Evolutionary conservation across 2,888 invertebrate species (phyloP), one percentile per base, ranked within the genome.

Genomic region (Dynastes grantii): DNA sequence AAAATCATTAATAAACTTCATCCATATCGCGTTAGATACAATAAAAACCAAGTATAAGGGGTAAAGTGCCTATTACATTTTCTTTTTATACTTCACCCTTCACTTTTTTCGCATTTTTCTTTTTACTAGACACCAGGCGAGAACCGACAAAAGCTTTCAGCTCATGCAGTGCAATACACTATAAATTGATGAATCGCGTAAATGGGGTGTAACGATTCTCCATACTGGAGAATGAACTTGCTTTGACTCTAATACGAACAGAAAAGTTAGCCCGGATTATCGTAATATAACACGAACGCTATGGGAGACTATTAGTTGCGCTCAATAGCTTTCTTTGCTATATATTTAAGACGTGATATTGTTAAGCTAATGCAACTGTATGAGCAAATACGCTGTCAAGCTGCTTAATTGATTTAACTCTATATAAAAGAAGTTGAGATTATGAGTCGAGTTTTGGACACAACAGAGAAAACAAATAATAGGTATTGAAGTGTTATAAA

Each of bases 101-200:
- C 51, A 13, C 27, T 29, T 76, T 45, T 64, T 32, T 63, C 29
- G 4, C 45, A n/a, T 22, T 13, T 13, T 22, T 45, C 63, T 53
- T 61, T 13, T 58, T 63, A 63, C 61, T 4, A 45, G 27, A 37
- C 16, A 76, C 16, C 27, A 32, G 4, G 9, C 64, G 51, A 49
- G 29, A 32, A 49, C 76, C 37, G 45, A 9, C 11, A 8, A 45
- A 63, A 76, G 76, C 64, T 76, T 76, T 76, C 76, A 64, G 64
- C 49, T 16, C 53, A 51, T 29, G 68, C 68, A 51, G 68, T 32
- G 68, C 68, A 40, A 37, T 68, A 51, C 68, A 29, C 51, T 40
- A 40, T 65, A 65, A 65, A 65, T 65, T 68, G 68, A 51, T 16
- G 65, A 16, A 40, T 65, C 40, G 27, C 22, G 51, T 68, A 68